phyloP scores from a whole-genome alignment of 2,797 vertebrate species.

The Rallus crepitans region DNA sequence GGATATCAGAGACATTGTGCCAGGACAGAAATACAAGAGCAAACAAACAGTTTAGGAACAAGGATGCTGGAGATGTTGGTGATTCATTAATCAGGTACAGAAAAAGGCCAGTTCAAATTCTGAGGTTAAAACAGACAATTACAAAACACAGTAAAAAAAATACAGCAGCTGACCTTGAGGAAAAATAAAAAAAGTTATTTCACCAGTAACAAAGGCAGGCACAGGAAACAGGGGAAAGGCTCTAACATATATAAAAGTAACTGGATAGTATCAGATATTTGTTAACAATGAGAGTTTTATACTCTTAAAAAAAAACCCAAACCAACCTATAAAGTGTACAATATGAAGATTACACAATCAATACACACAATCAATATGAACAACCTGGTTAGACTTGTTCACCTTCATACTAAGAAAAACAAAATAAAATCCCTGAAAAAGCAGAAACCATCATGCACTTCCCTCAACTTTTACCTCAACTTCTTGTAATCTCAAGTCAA shows the following conservation, averaged over 20 bases:
- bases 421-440: background rate
- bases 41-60: background rate
- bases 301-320: background rate
- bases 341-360: background rate
- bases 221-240: background rate
- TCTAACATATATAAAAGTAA: background rate
- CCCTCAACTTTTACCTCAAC: background rate
- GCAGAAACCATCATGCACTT: background rate
- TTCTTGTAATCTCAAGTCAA: background rate
- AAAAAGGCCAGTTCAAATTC: background rate
- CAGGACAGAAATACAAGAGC: background rate
- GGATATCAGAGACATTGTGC: background rate
- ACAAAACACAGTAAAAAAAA: background rate
- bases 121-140: background rate
- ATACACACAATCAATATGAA: background rate
- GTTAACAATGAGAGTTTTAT: background rate
- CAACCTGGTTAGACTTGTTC: background rate
- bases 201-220: background rate
- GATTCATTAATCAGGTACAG: background rate
- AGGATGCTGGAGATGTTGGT: background rate
- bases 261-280: background rate
- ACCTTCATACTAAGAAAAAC: background rate
- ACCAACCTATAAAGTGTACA: background rate
- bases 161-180: background rate
- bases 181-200: background rate